Conservation (phyloP, 2,888 invertebrate genomes). For the Tholera decimalis region DNA sequence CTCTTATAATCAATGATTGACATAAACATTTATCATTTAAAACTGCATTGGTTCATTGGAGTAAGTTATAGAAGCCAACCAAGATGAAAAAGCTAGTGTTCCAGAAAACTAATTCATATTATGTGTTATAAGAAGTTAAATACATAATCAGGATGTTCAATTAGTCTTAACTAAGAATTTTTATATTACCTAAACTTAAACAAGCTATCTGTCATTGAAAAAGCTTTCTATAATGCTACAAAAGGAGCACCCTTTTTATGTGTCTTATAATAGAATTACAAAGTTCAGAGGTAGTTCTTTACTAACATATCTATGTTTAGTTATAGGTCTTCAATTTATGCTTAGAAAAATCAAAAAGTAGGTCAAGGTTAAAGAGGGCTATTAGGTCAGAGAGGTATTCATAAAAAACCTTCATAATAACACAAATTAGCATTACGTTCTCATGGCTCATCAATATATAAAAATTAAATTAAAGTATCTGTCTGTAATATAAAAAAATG, state of each 20-base stretch:
- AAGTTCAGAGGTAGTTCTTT: slow-evolving; percentile 20
- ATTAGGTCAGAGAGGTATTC: not conserved
- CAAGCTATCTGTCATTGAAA: not conserved
- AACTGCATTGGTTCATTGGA: not conserved
- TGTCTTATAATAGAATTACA: slow-evolving; percentile 28
- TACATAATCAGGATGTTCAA: too few species aligned
- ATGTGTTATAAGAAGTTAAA: not conserved
- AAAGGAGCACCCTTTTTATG: slow-evolving; percentile 2
- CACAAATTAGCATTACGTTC: slow-evolving; percentile 2
- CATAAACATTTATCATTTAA: not conserved
- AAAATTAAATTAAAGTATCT: too few species aligned
- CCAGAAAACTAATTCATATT: not conserved
- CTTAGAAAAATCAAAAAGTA: slow-evolving; percentile 3
- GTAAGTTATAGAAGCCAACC: not conserved
- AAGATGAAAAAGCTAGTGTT: not conserved
- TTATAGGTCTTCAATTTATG: not conserved
- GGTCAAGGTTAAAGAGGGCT: slow-evolving; percentile 17
- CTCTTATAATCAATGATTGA: not conserved
- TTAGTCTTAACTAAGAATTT: not conserved
- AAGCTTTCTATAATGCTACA: not conserved
- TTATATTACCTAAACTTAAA: not conserved
- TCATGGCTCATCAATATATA: not conserved
- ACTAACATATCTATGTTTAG: slow-evolving; percentile 1
- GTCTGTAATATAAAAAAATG: too few species aligned
- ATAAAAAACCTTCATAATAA: not conserved